phyloP scores from a whole-genome alignment of 2,113 vertebrate species.

The Pollimyrus isidori region DNA sequence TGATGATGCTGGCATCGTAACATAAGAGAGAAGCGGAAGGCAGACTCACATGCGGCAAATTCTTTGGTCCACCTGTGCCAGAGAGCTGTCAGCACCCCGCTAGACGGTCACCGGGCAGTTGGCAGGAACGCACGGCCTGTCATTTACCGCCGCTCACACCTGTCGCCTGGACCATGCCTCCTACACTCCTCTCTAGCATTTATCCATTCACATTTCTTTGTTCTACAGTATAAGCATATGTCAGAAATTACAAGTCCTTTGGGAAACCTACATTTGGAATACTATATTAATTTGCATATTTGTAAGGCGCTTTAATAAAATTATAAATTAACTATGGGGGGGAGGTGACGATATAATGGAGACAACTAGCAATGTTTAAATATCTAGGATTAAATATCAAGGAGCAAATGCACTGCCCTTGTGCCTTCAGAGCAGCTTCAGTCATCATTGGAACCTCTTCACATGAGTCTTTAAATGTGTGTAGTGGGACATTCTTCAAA shows the following conservation, averaged over 20 bases:
- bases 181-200: neutral
- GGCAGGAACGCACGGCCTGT: neutral
- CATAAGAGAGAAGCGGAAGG: neutral
- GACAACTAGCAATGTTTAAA: neutral
- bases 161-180: neutral
- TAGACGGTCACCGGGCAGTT: neutral
- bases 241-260: neutral
- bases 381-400: neutral
- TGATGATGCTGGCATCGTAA: neutral
- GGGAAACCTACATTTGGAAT: neutral
- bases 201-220: neutral
- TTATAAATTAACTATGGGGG: neutral
- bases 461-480: neutral
- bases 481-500: neutral
- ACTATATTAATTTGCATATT: neutral
- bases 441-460: neutral
- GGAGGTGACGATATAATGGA: neutral
- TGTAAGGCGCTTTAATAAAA: neutral
- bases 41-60: neutral
- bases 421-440: neutral
- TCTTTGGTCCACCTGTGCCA: neutral
- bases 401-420: neutral
- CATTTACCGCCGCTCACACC: neutral
- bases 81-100: neutral
- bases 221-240: neutral